A percentile compares a stretch with the other conserved stretches of the same genome.
phyloP scores from a whole-genome alignment of 92 coral and sea anemone genomes.

The Palythoa grandis region DNA sequence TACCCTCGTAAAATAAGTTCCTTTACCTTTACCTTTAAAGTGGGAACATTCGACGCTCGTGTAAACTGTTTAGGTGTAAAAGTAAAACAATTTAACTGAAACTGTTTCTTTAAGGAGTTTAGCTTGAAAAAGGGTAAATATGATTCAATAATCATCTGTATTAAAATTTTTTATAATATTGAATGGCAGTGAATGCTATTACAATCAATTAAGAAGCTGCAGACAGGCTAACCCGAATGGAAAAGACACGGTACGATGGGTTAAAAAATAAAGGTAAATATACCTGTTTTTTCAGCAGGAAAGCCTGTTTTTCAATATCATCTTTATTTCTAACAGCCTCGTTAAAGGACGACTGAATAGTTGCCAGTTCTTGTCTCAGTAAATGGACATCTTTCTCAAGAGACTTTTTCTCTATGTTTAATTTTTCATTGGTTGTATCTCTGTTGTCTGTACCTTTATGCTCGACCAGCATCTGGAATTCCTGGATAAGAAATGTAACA shows the following conservation, averaged over 20 bases:
- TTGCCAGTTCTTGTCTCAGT: conserved; percentile 55
- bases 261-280: background rate
- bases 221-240: no score
- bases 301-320: conserved; percentile 55
- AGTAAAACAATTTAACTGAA: no score
- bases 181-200: no score
- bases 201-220: no score
- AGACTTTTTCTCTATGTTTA: conserved; percentile 53
- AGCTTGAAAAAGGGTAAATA: no score
- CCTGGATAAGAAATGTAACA: conserved; percentile 23
- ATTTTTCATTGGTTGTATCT: conserved; percentile 39
- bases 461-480: conserved; percentile 55
- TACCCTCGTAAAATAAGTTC: background rate
- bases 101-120: no score
- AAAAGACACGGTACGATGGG: no score
- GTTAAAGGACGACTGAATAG: conserved; percentile 40
- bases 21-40: background rate
- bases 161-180: no score
- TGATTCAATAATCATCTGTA: no score
- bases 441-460: conserved; percentile 49
- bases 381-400: conserved; percentile 58
- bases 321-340: conserved; percentile 50
- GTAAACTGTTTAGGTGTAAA: no score
- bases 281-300: conserved; percentile 48
- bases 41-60: no score